A percentile compares a stretch with the other conserved stretches of the same genome.
phyloP scores from a whole-genome alignment of 2,888 invertebrate genomes.

The Caenorhabditis plicata region DNA sequence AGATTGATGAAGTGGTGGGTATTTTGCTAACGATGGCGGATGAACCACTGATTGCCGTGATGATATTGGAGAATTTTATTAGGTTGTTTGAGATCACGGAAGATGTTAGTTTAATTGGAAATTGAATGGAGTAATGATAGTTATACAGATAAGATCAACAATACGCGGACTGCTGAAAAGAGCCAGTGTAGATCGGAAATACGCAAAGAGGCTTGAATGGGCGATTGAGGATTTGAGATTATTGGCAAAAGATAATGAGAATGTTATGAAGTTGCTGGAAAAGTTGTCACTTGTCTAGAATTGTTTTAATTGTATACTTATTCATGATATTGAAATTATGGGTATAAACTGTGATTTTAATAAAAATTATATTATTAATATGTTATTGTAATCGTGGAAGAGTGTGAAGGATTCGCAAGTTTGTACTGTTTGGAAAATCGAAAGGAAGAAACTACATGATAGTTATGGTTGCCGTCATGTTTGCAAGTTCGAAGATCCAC shows the following conservation, averaged over 20 bases:
- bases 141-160: constrained; percentile 25
- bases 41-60: constrained; percentile 16
- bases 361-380: constrained; percentile 5
- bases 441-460: too few relatives aligned
- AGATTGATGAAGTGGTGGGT: constrained; percentile 17
- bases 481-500: too few relatives aligned
- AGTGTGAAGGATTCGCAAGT: too few relatives aligned
- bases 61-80: constrained; percentile 19
- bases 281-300: constrained; percentile 14
- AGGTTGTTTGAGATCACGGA: constrained; percentile 20
- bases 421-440: too few relatives aligned
- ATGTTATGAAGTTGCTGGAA: constrained; percentile 12
- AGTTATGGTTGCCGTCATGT: too few relatives aligned
- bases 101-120: constrained; percentile 7
- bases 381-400: too few relatives aligned
- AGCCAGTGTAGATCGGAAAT: constrained; percentile 3
- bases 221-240: constrained; percentile 15
- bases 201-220: constrained; percentile 6
- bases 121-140: not conserved
- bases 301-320: constrained; percentile 1
- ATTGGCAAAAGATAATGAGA: constrained; percentile 10
- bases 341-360: constrained; percentile 2
- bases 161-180: constrained; percentile 28
- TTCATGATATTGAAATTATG: not conserved
- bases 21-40: constrained; percentile 18